Base-by-base conservation (phyloP, 92 coral and sea anemone genomes). In the Epizoanthus illoricatus region DNA sequence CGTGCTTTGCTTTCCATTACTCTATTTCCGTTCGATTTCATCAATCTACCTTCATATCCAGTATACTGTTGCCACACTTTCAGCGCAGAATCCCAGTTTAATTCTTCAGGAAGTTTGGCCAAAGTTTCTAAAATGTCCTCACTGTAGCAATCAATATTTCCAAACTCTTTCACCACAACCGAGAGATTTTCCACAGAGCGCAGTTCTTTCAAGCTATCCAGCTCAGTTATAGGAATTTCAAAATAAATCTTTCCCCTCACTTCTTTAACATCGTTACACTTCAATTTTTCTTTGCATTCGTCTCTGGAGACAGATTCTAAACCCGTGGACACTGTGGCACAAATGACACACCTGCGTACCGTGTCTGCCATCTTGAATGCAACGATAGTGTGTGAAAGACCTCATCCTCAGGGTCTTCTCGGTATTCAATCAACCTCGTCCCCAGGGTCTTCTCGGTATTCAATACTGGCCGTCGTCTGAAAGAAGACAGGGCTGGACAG, bases 261-360 rank as follows among this genome's bases (percentile, higher is more conserved):
- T 68, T 84, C 88, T 79, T 90, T 90, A 10, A 88, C 76, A 18
- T 86, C 82, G 16, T 75, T 89, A 54, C 92, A 88, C n/a, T 85
- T 73, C 5, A 96, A 90, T 80, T 91, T 96, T 85, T 90, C 86
- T 74, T 88, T 68, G 87, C 99, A 96, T 85, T 96, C 99, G 43
- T 75, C 66, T 8, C 75, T 93, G 23, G 98, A 88, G 63, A 96
- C 83, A 9, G 89, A 76, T 75, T 96, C 99, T 42, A 96, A 87
- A n/a, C 99, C 99, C 1, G 97, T 91, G 6, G 91, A 84, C 18
- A 93, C 99, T 43, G 99, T 96, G 0, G 98, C 98, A 66, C 99
- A 96, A 10, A 95, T 75, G 5, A 76, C 75, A 2, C 91, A 92
- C 75, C 62, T 56, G 70, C 40, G 42, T 64, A 40, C 87, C 5